Evolutionary conservation across 2,888 invertebrate species (phyloP).

Genomic region (Endotricha flammealis): DNA sequence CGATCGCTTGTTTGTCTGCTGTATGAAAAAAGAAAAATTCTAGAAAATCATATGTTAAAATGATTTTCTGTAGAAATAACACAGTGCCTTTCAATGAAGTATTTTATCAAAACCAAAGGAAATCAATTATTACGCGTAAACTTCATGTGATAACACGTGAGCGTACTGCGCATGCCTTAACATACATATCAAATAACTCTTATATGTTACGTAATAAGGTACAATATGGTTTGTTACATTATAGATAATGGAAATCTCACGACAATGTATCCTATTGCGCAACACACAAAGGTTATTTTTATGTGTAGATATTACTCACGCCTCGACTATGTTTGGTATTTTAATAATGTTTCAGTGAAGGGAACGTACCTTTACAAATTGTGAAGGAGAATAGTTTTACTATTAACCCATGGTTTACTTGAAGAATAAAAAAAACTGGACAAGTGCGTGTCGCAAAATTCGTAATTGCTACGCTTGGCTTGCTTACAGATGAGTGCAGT

Average conservation of each 20-base stretch:
- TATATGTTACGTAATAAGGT: constrained; percentile 2
- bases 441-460: too few relatives aligned
- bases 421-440: too few relatives aligned
- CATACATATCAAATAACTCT: not conserved
- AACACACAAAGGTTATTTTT: constrained; percentile 1
- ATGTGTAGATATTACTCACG: not conserved
- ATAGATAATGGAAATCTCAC: constrained; percentile 8
- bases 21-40: too few relatives aligned
- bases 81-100: too few relatives aligned
- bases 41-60: too few relatives aligned
- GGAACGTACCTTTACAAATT: too few relatives aligned
- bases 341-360: not conserved
- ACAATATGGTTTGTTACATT: constrained; percentile 4
- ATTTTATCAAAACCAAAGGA: constrained; percentile 18
- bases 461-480: too few relatives aligned
- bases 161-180: constrained; percentile 1
- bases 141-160: constrained; percentile 17
- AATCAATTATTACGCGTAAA: constrained; percentile 18
- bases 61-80: too few relatives aligned
- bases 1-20: too few relatives aligned
- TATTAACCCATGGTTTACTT: too few relatives aligned
- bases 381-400: too few relatives aligned
- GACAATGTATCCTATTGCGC: constrained; percentile 4
- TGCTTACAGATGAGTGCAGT: too few relatives aligned
- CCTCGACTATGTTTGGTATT: constrained; percentile 1